Evolutionary conservation across 1,140 invertebrate species (phyloP).

Genomic region (Saccostrea glomerata): DNA sequence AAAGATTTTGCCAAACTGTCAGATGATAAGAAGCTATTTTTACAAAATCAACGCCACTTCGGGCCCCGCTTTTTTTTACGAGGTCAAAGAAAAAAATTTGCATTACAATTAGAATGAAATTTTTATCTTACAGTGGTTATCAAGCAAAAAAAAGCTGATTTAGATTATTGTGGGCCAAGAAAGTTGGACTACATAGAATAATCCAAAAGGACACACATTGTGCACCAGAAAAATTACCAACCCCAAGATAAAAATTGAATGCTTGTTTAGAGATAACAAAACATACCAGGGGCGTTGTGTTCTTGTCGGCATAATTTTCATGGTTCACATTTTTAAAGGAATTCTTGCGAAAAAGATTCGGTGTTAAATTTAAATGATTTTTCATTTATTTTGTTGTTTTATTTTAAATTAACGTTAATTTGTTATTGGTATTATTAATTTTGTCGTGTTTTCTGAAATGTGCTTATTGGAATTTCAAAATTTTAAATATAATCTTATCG

Average conservation of each 20-base stretch:
- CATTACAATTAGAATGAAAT: not conserved
- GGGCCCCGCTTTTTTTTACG: not conserved
- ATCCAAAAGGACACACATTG: not conserved
- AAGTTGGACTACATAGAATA: slow-evolving; percentile 5
- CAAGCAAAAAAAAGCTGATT: not conserved
- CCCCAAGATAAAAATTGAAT: slow-evolving; percentile 11
- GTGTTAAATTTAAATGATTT: not conserved
- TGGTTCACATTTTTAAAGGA: not conserved
- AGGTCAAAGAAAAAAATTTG: slow-evolving; percentile 21
- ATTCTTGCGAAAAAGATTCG: not conserved
- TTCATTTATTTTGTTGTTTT: not conserved
- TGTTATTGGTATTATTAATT: not conserved
- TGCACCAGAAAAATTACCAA: not conserved
- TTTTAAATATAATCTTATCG: too few relatives aligned
- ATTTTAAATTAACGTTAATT: not conserved
- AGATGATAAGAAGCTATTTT: slow-evolving; percentile 26
- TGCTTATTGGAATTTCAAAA: too few relatives aligned
- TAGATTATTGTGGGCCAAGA: slow-evolving; percentile 4
- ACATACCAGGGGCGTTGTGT: slow-evolving; percentile 23
- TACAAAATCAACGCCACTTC: slow-evolving; percentile 23
- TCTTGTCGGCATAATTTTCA: not conserved
- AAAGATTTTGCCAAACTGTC: slow-evolving; percentile 34
- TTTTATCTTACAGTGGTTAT: slow-evolving; percentile 1
- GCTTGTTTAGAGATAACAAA: slow-evolving; percentile 16
- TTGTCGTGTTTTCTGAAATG: too few relatives aligned